Evolutionary conservation across 2,797 vertebrate genomes (phyloP).

Genomic region (Okamejei kenojei): DNA sequence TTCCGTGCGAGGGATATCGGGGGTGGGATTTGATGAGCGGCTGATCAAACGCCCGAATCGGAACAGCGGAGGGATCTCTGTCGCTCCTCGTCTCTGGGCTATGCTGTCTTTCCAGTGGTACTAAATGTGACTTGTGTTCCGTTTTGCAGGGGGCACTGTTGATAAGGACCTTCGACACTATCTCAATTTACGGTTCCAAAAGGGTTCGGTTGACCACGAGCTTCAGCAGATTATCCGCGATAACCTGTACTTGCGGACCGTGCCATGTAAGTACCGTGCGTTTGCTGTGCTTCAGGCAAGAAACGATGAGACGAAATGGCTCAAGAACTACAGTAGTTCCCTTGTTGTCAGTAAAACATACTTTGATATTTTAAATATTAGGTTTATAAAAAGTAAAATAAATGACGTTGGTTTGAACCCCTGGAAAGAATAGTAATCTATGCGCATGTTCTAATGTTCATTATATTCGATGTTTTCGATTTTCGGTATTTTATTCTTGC

Average conservation of each 20-base stretch:
- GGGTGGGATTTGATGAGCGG: not conserved
- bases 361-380: not conserved
- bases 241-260: conserved; percentile 96
- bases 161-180: conserved; percentile 97
- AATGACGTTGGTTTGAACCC: not conserved
- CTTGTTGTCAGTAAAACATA: not conserved
- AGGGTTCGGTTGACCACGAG: conserved; percentile 94
- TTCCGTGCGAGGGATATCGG: not conserved
- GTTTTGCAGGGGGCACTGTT: conserved; percentile 81
- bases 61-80: not conserved
- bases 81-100: not conserved
- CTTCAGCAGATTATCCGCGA: conserved; percentile 98
- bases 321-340: not conserved
- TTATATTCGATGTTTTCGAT: not conserved
- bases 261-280: conserved; percentile 83
- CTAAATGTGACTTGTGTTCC: conserved; percentile 41
- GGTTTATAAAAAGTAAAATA: not conserved
- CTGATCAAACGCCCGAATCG: not conserved
- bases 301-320: not conserved
- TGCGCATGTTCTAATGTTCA: not conserved
- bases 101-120: not conserved
- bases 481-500: not conserved
- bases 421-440: not conserved
- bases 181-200: conserved; percentile 98
- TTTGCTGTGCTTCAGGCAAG: not conserved